Evolutionary conservation across 2,888 invertebrate genomes (phyloP).

Genomic region (Sisyra terminalis): DNA sequence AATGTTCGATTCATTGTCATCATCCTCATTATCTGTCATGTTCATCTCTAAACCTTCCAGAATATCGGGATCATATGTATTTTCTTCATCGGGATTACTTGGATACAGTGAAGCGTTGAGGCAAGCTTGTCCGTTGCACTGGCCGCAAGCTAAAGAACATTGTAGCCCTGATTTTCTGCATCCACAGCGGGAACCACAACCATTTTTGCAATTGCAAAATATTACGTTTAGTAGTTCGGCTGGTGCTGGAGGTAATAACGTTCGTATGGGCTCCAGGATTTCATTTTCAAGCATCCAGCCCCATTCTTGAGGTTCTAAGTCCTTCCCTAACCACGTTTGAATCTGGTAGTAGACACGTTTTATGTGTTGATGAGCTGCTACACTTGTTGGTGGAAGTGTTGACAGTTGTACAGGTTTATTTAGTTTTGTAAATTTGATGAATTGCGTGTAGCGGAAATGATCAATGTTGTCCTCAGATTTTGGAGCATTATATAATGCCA

Average conservation of each 20-base stretch:
- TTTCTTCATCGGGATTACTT: constrained; percentile 9
- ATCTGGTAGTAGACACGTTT: constrained; percentile 6
- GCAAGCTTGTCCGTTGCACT: constrained; percentile 12
- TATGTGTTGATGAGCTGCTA: background rate
- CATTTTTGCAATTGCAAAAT: constrained; percentile 16
- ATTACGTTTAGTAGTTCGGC: constrained; percentile 15
- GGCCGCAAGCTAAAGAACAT: constrained; percentile 16
- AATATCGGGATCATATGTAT: constrained; percentile 9
- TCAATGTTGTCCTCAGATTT: constrained; percentile 13
- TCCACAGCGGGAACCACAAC: constrained; percentile 17
- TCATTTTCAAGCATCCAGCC: constrained; percentile 15
- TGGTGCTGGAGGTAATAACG: constrained; percentile 18
- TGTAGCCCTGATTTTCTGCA: constrained; percentile 18
- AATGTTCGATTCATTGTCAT: constrained; percentile 9
- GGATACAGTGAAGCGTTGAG: constrained; percentile 8
- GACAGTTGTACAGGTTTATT: too few relatives aligned
- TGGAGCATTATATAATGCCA: constrained; percentile 21
- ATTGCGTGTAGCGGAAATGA: constrained; percentile 13
- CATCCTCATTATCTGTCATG: constrained; percentile 8
- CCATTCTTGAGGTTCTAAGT: background rate
- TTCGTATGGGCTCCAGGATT: constrained; percentile 18
- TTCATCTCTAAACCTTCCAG: constrained; percentile 9
- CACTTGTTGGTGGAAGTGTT: background rate
- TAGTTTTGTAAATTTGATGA: constrained; percentile 18
- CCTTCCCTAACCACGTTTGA: constrained; percentile 1